Conservation (phyloP, 2,797 vertebrate genomes). For the Cetoscarus ocellatus region DNA sequence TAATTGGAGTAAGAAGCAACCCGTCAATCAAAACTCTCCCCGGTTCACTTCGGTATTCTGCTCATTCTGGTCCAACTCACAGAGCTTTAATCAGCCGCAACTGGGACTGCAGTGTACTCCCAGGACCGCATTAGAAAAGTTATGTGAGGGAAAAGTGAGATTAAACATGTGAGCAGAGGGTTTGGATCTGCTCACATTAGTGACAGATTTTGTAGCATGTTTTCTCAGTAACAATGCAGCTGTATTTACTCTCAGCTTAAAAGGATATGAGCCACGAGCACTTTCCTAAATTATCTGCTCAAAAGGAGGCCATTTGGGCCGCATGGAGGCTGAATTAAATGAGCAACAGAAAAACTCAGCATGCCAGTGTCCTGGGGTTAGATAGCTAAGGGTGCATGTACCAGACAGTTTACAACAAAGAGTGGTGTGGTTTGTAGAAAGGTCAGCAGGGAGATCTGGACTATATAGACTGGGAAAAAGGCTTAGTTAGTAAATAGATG, state of each 20-base stretch:
- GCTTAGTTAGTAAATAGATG: too few species aligned
- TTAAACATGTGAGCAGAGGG: neutral
- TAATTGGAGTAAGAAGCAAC: constrained; percentile 64
- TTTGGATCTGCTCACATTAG: neutral
- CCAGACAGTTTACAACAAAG: constrained; percentile 6
- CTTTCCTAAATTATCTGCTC: neutral
- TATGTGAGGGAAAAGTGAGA: constrained; percentile 3
- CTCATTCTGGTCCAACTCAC: constrained; percentile 29
- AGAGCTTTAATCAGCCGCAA: constrained; percentile 44
- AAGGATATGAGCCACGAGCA: constrained; percentile 7
- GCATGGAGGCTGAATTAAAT: constrained; percentile 7
- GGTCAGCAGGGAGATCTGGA: neutral
- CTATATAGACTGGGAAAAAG: too few species aligned
- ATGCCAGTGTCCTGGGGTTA: neutral
- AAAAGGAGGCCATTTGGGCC: constrained; percentile 3
- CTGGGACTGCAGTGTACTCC: constrained; percentile 14
- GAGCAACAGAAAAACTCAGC: constrained; percentile 2
- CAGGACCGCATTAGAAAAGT: neutral
- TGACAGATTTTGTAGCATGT: neutral
- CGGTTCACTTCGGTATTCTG: constrained; percentile 26
- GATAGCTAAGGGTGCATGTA: neutral
- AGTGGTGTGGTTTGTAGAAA: neutral
- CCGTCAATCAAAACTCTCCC: constrained; percentile 57
- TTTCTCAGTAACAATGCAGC: neutral
- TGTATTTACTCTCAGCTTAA: constrained; percentile 2